These are phyloP conservation scores for Euplagia quadripunctaria DNA, from an alignment of 2,888 invertebrate species.

Conservation along the genomic window DNA sequence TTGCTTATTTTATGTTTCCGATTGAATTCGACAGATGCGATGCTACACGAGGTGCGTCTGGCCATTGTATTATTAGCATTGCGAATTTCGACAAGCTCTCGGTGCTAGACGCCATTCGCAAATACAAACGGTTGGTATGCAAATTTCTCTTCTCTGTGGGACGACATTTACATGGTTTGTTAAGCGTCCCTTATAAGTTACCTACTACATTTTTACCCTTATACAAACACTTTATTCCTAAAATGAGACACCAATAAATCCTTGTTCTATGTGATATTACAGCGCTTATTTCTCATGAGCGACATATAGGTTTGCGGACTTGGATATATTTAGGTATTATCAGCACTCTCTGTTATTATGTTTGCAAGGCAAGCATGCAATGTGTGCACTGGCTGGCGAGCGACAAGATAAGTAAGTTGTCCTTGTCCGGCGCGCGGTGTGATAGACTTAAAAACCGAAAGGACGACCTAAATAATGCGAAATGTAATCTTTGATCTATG, in stretches of 20 bases:
- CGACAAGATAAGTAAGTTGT: conserved; percentile 65
- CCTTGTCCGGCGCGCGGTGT: conserved; percentile 54
- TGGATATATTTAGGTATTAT: conserved; percentile 34
- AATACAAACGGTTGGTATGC: conserved; percentile 78
- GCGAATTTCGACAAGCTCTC: conserved; percentile 81
- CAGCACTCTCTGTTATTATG: conserved; percentile 57
- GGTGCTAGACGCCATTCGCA: conserved; percentile 75
- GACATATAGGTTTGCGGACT: conserved; percentile 40
- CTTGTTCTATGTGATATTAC: conserved; percentile 28
- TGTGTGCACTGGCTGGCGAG: conserved; percentile 55
- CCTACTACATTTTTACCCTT: conserved; percentile 19
- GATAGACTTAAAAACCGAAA: conserved; percentile 64
- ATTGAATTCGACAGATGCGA: conserved; percentile 68
- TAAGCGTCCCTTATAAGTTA: conserved; percentile 57
- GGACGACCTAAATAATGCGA: conserved; percentile 60
- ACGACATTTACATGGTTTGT: conserved; percentile 66
- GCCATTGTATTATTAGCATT: conserved; percentile 83
- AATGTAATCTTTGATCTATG: conserved; percentile 48
- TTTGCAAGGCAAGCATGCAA: conserved; percentile 68
- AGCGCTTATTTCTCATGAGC: conserved; percentile 37
- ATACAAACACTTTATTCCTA: conserved; percentile 22
- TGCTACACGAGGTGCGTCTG: conserved; percentile 76
- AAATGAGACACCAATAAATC: conserved; percentile 17
- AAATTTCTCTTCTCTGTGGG: conserved; percentile 71
- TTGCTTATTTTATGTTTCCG: conserved; percentile 56